A percentile compares a stretch with the other conserved stretches of the same genome.
Conservation (phyloP, 2,797 vertebrate genomes). For the Periparus ater region DNA sequence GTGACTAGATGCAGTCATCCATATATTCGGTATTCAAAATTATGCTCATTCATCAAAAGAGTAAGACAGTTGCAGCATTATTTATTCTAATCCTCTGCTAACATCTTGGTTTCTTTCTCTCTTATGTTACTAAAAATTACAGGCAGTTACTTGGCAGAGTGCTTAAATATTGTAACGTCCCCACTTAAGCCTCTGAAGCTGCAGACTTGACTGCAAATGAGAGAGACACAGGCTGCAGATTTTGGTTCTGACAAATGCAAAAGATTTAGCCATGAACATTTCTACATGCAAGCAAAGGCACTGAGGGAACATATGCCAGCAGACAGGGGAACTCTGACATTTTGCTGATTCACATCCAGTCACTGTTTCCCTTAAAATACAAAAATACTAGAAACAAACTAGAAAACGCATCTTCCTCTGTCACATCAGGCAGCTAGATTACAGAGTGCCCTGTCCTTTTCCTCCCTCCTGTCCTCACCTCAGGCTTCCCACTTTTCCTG, state of each 20-base stretch:
- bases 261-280: not conserved
- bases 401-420: not conserved
- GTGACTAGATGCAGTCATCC: not conserved
- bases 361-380: not conserved
- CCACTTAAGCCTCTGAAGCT: not conserved
- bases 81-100: constrained; percentile 5
- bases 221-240: not conserved
- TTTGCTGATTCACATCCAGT: not conserved
- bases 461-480: not conserved
- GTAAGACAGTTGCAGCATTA: not conserved
- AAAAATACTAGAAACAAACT: not conserved
- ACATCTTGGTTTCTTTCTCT: not conserved
- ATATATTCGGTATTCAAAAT: constrained; percentile 1
- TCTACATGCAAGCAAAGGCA: not conserved
- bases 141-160: not conserved
- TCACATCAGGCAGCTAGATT: not conserved
- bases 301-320: not conserved
- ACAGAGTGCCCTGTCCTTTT: not conserved
- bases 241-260: not conserved
- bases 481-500: not conserved
- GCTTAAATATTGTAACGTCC: not conserved
- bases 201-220: not conserved
- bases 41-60: constrained; percentile 1
- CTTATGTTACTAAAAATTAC: not conserved
- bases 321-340: not conserved